Percentiles rank a stretch among this genome's conserved stretches.
Evolutionary conservation across 1,140 invertebrate genomes (phyloP).

Genomic region (Drosophila navojoa): DNA sequence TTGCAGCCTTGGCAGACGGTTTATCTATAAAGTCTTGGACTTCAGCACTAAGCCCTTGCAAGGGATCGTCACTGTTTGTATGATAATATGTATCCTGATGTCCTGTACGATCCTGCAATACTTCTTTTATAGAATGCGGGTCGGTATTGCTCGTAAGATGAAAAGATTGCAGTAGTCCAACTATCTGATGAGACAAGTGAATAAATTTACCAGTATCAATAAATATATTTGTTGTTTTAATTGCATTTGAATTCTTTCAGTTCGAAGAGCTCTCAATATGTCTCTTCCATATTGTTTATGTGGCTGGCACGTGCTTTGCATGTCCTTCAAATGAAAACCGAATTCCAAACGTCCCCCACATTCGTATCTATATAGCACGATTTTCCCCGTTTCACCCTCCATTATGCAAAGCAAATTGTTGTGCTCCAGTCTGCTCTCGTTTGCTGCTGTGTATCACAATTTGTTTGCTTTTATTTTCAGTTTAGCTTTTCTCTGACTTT

Average conservation of each 20-base stretch:
- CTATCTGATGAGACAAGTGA: neutral
- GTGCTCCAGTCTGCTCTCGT: constrained; percentile 42
- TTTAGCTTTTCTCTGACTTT: constrained; percentile 13
- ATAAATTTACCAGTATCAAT: no score
- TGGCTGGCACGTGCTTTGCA: constrained; percentile 48
- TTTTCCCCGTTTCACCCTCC: neutral
- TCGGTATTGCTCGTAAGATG: no score
- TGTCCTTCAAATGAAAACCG: neutral
- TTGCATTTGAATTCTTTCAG: constrained; percentile 24
- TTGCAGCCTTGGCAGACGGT: no score
- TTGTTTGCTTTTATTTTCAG: constrained; percentile 14
- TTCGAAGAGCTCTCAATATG: neutral
- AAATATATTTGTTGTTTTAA: constrained; percentile 3
- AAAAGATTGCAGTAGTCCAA: constrained; percentile 23
- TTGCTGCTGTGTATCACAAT: constrained; percentile 29
- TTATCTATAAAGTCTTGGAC: no score
- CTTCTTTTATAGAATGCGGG: no score
- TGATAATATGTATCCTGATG: no score
- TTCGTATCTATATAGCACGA: neutral
- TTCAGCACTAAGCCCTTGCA: no score
- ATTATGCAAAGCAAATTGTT: constrained; percentile 57
- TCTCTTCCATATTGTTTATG: constrained; percentile 46
- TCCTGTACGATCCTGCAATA: no score
- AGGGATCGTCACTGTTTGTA: no score
- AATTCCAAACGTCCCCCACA: neutral